Base-by-base conservation (phyloP, 2,888 invertebrate species). In the Drosophila percnosoma region DNA sequence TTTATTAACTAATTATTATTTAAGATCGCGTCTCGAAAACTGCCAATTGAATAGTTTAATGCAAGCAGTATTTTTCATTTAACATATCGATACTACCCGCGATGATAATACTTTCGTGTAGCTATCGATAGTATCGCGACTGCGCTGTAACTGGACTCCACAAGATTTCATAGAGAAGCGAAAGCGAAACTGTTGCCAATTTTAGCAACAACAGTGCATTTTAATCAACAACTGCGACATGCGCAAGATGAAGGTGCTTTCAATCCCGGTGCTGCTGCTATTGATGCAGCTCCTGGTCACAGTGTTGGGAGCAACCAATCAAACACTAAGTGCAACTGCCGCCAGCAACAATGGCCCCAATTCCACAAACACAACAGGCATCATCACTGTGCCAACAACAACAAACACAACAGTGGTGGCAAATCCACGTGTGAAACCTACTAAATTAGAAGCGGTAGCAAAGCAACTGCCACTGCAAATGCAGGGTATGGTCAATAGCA, bases 241-340 rank as follows among this genome's bases (percentile, higher is more conserved):
- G 11, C 33, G 18, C 11, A 52, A 58, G 60, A 78, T 78, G 78
- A 72, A 68, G 33, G 66, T 72, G 53, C 48, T 78, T 58, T 63
- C 68, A 38, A 34, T 68, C 61, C 58, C 77, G 57, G 48, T 76
- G 57, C 45, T 77, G 42, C 29, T 78, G 49, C 63, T 78, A 73
- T 45, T 75, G 2, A 29, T 72, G 55, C 78, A 75, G 63, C 55
- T 80, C 0, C 24, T 24, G 18, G 13, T 10, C 21, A 6, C 31
- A 1, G 40, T 45, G 38, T 13, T 34, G 1, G 64, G 24, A 5
- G 54, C 15, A 5, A 54, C 15, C 1, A 67, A 53, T 58, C 59
- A 59, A 55, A 54, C n/a, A n/a, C 53, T 34, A 45, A 45, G 1
- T 40, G 61, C 10, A 15, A 52, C 10, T 29, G 11, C 72, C 15